Percentiles rank a stretch among this genome's conserved stretches.
These are phyloP conservation scores for Rapana venosa DNA, from an alignment of 2,888 invertebrate species.

Conservation along the genomic window DNA sequence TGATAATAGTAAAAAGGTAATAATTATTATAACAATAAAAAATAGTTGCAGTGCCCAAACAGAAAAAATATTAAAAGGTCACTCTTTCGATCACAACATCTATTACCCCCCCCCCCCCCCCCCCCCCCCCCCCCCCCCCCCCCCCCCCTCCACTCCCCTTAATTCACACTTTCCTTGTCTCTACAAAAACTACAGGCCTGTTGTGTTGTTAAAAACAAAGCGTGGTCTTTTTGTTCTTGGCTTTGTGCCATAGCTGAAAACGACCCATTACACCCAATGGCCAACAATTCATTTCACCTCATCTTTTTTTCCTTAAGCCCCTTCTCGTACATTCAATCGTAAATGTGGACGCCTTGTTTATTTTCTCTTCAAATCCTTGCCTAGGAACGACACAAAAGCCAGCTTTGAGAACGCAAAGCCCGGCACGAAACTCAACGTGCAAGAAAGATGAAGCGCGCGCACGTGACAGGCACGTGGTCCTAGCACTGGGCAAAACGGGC, in stretches of 20 bases:
- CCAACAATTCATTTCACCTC: background rate
- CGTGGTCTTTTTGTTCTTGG: background rate
- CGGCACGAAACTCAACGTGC: background rate
- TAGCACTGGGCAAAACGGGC: background rate
- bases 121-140: too few relatives aligned
- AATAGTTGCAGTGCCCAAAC: too few relatives aligned
- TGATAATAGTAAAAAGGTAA: too few relatives aligned
- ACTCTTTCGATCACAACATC: too few relatives aligned
- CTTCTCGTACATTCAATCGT: background rate
- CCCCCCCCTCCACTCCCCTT: too few relatives aligned
- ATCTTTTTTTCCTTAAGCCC: background rate
- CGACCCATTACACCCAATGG: background rate
- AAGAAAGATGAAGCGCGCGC: conserved; percentile 17
- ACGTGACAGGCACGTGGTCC: conserved; percentile 8
- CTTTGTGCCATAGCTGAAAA: background rate
- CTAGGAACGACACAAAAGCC: background rate
- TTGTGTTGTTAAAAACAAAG: background rate
- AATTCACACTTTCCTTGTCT: too few relatives aligned
- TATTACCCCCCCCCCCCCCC: too few relatives aligned
- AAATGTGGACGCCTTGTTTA: conserved; percentile 5
- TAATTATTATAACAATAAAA: too few relatives aligned
- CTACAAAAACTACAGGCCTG: too few relatives aligned
- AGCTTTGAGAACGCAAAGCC: background rate
- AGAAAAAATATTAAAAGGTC: too few relatives aligned
- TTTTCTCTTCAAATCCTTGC: background rate